Evolutionary conservation across 1,140 invertebrate genomes (phyloP).

Genomic region (Saccostrea echinata): DNA sequence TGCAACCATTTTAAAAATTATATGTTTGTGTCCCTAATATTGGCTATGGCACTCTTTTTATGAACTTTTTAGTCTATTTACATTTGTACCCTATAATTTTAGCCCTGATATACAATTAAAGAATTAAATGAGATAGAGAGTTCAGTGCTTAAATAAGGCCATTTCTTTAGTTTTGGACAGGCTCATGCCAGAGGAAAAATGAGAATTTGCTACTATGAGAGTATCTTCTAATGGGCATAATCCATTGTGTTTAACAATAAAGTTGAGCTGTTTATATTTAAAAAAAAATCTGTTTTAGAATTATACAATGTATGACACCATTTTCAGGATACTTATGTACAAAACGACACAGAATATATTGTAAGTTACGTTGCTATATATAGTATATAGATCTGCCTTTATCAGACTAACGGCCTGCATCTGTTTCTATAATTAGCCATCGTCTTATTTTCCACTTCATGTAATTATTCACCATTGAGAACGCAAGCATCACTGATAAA

Average conservation of each 20-base stretch:
- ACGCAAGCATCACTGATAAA: not conserved
- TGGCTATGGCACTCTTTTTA: too few relatives aligned
- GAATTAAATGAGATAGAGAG: too few relatives aligned
- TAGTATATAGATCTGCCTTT: not conserved
- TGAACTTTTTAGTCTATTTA: too few relatives aligned
- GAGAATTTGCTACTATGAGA: too few relatives aligned
- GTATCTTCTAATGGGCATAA: too few relatives aligned
- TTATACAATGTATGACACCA: not conserved
- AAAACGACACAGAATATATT: not conserved
- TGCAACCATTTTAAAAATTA: not conserved
- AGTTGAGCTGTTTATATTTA: too few relatives aligned
- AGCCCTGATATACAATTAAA: too few relatives aligned
- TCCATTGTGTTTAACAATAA: too few relatives aligned
- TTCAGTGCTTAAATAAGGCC: not conserved
- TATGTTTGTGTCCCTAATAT: too few relatives aligned
- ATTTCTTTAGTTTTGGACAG: not conserved
- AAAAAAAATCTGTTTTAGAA: too few relatives aligned
- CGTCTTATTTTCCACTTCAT: constrained; percentile 13
- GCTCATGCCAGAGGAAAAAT: too few relatives aligned
- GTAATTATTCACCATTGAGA: not conserved
- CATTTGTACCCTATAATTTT: too few relatives aligned
- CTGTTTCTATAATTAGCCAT: constrained; percentile 3
- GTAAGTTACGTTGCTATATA: not conserved
- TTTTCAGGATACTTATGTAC: constrained; percentile 11
- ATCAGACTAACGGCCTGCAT: not conserved